Base-by-base conservation (phyloP, 64 coral and sea anemone genomes). In the Pocillopora damicornis region DNA sequence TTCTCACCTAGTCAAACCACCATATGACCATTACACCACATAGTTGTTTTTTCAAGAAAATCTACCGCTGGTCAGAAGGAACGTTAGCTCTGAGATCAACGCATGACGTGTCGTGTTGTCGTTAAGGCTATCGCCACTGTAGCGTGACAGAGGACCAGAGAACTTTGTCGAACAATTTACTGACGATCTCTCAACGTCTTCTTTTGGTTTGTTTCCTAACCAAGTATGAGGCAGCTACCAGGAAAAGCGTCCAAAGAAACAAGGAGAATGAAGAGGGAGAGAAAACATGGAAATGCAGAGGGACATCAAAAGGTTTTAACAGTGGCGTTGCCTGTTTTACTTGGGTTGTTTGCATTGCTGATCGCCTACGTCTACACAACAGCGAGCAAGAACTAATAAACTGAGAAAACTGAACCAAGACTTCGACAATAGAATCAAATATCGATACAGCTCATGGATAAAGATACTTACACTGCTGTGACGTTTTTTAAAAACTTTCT, bases 181-280 rank as follows among this genome's bases (percentile, higher is more conserved):
- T 35, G 11, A n/a, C 10, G 76, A 68, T n/a, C 6, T 1, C 42
- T 51, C 11, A 25, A 79, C 57, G 13, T 26, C 15, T 37, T 81
- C 26, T 17, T 13, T 15, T 5, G 63, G 79, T 81, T 4, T 30
- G 22, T 63, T 85, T 73, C 57, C 42, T 14, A 83, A 5, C 61
- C 4, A 73, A 95, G 78, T 35, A 96, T 96, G 94, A 92, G 94
- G 30, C 94, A 96, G 56, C 82, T 96, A 38, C 71, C 91, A 23
- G 94, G 94, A 88, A 96, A 96, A 96, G 37, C 94, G 18, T 60
- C 91, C 12, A 96, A 96, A 42, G 94, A 96, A 71, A 83, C 34
- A 11, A 92, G 88, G 68, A 90, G 78, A 76, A 93, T 93, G 91
- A 97, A 97, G 15, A 88, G 94, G 84, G 94, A 97, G 2, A 76